Evolutionary conservation across 2,797 vertebrate species (phyloP), one percentile per base, ranked within the genome.

Genomic region (Perdix hodgsoniae): DNA sequence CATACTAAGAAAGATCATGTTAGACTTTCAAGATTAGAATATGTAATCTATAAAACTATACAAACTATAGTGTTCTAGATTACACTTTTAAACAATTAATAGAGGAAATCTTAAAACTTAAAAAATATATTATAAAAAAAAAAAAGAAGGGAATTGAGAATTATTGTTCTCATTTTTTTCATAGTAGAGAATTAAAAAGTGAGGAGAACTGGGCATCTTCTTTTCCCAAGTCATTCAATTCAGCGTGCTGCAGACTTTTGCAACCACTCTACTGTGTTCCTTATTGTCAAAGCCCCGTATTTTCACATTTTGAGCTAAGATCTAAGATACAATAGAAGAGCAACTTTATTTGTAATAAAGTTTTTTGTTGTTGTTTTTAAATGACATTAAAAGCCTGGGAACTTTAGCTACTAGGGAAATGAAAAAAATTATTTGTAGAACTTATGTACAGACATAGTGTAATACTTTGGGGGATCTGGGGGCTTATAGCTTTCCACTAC

Each of bases 381-480:
- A 14, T 16, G 7, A 2, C 26, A 61, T 29, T 50, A 83, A 74
- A 86, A 79, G 44, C 50, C 6, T 18, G 50, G 10, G 33, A 40
- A 29, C 5, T 37, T 64, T 80, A 14, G 31, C 33, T 22, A 54
- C 33, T 12, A 63, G 35, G 15, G 27, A 69, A 77, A 81, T 52
- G n/a, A n/a, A 10, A 31, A 73, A 66, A 63, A 33, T 11, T 31
- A 24, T 78, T 82, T 65, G 2, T 44, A 49, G 44, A 39, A 2
- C 59, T 60, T 60, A 49, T 17, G 18, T 21, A 74, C 64, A 59
- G 8, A 14, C 6, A 47, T 3, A 29, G 10, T 3, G 8, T 27
- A 40, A 17, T 2, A 1, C 24, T 15, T 50, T 14, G 49, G 14
- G 14, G 14, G 0, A 33, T 71, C 56, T 57, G 8, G 6, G 10